Base-by-base conservation (phyloP, 2,888 invertebrate species). In the Steinernema hermaphroditum region DNA sequence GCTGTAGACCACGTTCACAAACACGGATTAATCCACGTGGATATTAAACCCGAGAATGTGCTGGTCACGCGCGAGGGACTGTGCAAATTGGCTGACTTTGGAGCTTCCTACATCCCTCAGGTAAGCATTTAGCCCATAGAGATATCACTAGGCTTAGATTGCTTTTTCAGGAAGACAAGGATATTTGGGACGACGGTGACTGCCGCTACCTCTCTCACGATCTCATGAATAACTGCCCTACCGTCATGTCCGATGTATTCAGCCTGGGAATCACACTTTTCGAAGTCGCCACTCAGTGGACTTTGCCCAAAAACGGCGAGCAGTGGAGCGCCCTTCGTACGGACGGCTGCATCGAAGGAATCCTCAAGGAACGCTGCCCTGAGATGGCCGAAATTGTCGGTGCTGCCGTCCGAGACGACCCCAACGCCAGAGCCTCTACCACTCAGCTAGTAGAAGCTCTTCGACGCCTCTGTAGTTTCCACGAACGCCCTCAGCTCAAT, bases 1-100 rank as follows among this genome's bases (percentile, higher is more conserved):
- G 72, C 92, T 92, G 85, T 88, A 92, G 87, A 92, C 92, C 87
- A 91, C 92, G 24, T 92, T 92, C 86, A 72, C 57, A 43, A 70
- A 9, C 44, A 37, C 69, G 24, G 49, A 9, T 46, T 69, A 37
- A 69, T 72, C n/a, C 72, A 72, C 41, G 37, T 72, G 41, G 72
- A 72, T 27, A 34, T 72, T 29, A 72, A 72, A 49, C 90, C 92
- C 54, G 92, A 91, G 69, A 92, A 92, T 87, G 91, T 92, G 68
- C 90, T 92, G 82, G 89, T 92, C 73, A 89, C 90, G 73, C 89
- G 89, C 75, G 89, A 91, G 82, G 90, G 90, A 37, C 83, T 88
- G 16, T 92, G 91, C 85, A 92, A 92, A 86, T 87, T 92, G 4
- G 91, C 90, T 54, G 92, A 92, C 87, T 92, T 92, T 87, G 92